Base-by-base conservation (phyloP, 2,888 invertebrate species). In the Heteropelma amictum region DNA sequence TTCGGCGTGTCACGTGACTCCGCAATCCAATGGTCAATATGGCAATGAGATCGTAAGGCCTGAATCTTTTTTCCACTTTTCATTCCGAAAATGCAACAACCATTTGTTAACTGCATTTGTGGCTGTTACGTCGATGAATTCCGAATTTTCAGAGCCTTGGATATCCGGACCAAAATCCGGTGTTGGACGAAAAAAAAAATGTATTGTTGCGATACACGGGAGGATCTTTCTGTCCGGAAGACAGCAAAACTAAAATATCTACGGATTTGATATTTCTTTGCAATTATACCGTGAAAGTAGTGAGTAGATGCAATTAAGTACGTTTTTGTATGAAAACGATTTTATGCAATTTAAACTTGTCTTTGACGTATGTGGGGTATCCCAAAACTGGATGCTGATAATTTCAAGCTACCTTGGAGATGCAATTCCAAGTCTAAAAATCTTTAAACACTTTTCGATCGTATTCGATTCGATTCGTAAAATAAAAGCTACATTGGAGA, bases 211-310 rank as follows among this genome's bases (percentile, higher is more conserved):
- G 76, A 42, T 86, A 86, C 26, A 7, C 51, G 12, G 79, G 75
- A 54, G 86, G 85, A 4, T 86, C 85, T 4, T 8, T 42, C 7
- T 86, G 86, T 58, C 79, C 81, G 3, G 85, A 86, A 72, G 68
- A 83, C 58, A 40, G 73, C 2, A 69, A 47, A 12, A 72, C 49
- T 35, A 77, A 68, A 49, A 73, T 85, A 61, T 81, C 82, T 12
- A 79, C 86, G 5, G 84, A 80, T 54, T 76, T 86, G 8, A 80
- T 77, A 12, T 85, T 85, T 38, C 56, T 78, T 3, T 85, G 85
- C 35, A 45, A 79, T 67, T 70, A 79, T 47, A 77, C 74, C 1
- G 69, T 19, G 33, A 63, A 14, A n/a, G 40, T 51, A 49, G 81
- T 64, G 72, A 80, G 79, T 71, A 72, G 72, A 76, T 17, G 63